These are phyloP conservation scores for Corydoras maculifer DNA, from an alignment of 2,113 vertebrate species.

Conservation along the genomic window DNA sequence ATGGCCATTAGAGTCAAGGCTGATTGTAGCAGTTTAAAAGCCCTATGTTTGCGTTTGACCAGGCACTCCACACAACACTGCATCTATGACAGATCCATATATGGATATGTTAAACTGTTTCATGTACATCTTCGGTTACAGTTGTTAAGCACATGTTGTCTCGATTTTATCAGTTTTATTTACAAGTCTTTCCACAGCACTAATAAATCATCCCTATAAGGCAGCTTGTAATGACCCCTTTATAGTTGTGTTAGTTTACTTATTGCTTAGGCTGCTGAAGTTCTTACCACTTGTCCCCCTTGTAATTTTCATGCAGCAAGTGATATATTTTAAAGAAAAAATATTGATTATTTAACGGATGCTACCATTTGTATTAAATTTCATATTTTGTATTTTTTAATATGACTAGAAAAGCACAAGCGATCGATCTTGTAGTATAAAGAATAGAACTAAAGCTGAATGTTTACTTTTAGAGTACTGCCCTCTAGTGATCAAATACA, in stretches of 20 bases:
- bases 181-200: constrained; percentile 3
- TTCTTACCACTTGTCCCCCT: too few relatives aligned
- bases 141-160: constrained; percentile 31
- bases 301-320: too few relatives aligned
- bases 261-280: too few relatives aligned
- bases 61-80: constrained; percentile 40
- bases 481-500: constrained; percentile 50
- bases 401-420: too few relatives aligned
- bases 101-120: constrained; percentile 48
- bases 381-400: too few relatives aligned
- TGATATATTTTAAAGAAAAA: too few relatives aligned
- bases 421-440: too few relatives aligned
- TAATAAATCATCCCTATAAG: constrained; percentile 27
- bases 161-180: constrained; percentile 38
- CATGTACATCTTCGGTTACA: constrained; percentile 18
- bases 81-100: constrained; percentile 46
- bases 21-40: constrained; percentile 41
- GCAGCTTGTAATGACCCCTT: constrained; percentile 3
- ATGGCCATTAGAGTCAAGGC: constrained; percentile 13
- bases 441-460: not conserved
- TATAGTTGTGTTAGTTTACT: not conserved
- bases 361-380: too few relatives aligned
- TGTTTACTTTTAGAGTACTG: constrained; percentile 17
- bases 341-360: too few relatives aligned
- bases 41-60: constrained; percentile 35